Percentiles rank a stretch among this genome's conserved stretches.
Conservation (phyloP, 1,140 invertebrate genomes). For the Ostrea edulis region DNA sequence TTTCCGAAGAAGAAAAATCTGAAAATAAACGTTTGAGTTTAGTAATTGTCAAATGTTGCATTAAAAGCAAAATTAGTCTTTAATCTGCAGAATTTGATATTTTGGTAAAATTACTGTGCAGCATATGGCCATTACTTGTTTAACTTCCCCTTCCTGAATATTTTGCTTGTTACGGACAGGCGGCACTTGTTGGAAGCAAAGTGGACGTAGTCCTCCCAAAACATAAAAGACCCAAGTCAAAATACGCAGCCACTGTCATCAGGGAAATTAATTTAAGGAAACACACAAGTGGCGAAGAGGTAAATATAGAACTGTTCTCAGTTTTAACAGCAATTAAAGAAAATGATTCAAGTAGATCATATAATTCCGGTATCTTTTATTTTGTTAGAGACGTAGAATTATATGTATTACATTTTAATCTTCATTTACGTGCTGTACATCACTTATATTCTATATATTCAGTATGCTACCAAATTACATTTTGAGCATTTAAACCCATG, state of each 20-base stretch:
- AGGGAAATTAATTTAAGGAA: constrained; percentile 54
- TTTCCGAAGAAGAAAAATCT: not conserved
- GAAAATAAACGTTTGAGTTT: not conserved
- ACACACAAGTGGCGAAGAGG: constrained; percentile 46
- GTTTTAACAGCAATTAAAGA: not conserved
- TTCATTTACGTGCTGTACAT: constrained; percentile 5
- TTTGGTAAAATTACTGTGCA: not conserved
- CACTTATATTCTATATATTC: not conserved
- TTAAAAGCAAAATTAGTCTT: not conserved
- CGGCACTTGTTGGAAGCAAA: constrained; percentile 68
- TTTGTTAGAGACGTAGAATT: not conserved
- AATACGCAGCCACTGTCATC: constrained; percentile 62
- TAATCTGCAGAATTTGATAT: not conserved
- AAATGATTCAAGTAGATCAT: not conserved
- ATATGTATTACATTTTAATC: not conserved
- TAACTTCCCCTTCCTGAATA: constrained; percentile 41
- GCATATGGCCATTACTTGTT: constrained; percentile 8
- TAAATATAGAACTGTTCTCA: constrained; percentile 44
- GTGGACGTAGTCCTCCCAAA: constrained; percentile 59
- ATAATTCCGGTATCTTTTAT: not conserved
- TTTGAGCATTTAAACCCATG: not conserved
- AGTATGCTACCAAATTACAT: not conserved
- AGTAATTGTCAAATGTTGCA: constrained; percentile 4
- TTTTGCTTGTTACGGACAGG: constrained; percentile 61
- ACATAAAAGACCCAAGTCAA: constrained; percentile 60